A percentile compares a stretch with the other conserved stretches of the same genome.
phyloP scores from a whole-genome alignment of 2,888 invertebrate genomes.

The Polylopha cassiicola region DNA sequence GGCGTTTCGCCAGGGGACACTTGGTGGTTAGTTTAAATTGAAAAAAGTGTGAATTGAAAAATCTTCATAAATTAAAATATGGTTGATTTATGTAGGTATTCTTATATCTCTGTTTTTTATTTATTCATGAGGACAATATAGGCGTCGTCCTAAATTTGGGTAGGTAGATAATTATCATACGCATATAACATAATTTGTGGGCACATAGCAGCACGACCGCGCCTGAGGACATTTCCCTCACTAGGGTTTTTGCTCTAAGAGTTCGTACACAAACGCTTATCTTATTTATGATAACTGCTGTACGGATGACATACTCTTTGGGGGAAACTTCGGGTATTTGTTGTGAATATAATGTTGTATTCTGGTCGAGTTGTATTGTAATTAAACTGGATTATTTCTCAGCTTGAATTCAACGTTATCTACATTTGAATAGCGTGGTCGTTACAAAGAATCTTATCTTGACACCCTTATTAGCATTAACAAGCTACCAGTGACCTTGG shows the following conservation, averaged over 20 bases:
- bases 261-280: constrained; percentile 52
- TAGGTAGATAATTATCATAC: constrained; percentile 22
- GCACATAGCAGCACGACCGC: constrained; percentile 44
- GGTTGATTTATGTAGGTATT: too few relatives aligned
- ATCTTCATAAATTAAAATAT: too few relatives aligned
- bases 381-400: constrained; percentile 17
- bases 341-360: constrained; percentile 23
- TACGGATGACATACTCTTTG: constrained; percentile 39
- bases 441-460: too few relatives aligned
- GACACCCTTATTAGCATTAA: too few relatives aligned
- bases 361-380: constrained; percentile 15
- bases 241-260: constrained; percentile 49
- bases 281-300: constrained; percentile 59
- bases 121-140: background rate
- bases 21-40: constrained; percentile 37
- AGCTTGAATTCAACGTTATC: constrained; percentile 5
- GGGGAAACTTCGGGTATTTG: constrained; percentile 39
- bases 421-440: constrained; percentile 3
- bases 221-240: constrained; percentile 45
- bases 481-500: too few relatives aligned
- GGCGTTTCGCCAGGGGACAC: constrained; percentile 59
- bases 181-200: constrained; percentile 24
- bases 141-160: constrained; percentile 5
- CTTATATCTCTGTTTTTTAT: too few relatives aligned
- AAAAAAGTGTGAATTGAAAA: constrained; percentile 43